Conservation (phyloP, 2,888 invertebrate genomes). For the Liodrosophila aerea region DNA sequence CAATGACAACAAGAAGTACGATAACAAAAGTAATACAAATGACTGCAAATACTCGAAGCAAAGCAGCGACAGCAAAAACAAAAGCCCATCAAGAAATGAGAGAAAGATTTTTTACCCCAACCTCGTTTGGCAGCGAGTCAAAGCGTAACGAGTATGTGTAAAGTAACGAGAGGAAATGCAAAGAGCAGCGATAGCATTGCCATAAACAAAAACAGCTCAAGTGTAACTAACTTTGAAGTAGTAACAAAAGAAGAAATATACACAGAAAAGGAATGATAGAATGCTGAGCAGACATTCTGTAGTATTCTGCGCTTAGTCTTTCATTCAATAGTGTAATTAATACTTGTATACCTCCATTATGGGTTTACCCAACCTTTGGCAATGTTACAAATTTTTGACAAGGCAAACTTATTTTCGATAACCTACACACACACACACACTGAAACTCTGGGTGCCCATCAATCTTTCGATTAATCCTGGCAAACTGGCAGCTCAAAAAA, state of each 20-base stretch:
- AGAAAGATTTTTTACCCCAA: slow-evolving; percentile 57
- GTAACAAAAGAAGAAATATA: slow-evolving; percentile 9
- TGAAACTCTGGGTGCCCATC: neutral
- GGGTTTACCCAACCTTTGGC: too few species aligned
- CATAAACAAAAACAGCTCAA: slow-evolving; percentile 21
- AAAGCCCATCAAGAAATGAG: slow-evolving; percentile 46
- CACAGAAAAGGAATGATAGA: neutral
- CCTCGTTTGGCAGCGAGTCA: slow-evolving; percentile 55
- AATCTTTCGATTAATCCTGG: slow-evolving; percentile 30
- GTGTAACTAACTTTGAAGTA: slow-evolving; percentile 16
- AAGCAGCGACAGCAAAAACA: slow-evolving; percentile 20
- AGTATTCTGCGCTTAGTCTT: too few species aligned
- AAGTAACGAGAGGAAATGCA: slow-evolving; percentile 10
- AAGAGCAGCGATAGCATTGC: slow-evolving; percentile 8
- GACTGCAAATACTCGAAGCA: slow-evolving; percentile 56
- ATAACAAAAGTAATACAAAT: slow-evolving; percentile 59
- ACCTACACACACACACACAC: neutral
- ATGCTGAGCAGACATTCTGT: too few species aligned
- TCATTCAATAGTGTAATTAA: too few species aligned
- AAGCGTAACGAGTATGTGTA: neutral
- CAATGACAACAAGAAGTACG: slow-evolving; percentile 21
- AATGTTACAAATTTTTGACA: neutral
- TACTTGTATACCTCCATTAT: too few species aligned
- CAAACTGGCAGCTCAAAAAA: slow-evolving; percentile 8
- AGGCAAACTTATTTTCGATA: neutral